Evolutionary conservation across 2,113 vertebrate species (phyloP).

Genomic region (Dicrurus megarhynchus): DNA sequence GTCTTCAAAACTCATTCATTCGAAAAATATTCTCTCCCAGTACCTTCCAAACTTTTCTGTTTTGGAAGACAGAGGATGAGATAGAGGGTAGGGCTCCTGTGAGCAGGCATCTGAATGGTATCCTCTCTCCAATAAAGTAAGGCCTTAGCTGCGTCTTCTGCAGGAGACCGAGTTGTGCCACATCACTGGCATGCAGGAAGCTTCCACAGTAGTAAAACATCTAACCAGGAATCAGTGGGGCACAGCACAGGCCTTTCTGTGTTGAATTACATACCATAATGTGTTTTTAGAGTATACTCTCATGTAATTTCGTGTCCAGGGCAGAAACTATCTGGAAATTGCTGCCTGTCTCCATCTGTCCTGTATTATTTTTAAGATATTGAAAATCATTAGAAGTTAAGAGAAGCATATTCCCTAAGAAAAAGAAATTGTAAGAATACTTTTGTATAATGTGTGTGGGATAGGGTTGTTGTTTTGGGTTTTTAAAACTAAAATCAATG

Average conservation of each 20-base stretch:
- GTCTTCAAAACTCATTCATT: background rate
- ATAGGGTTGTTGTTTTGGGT: background rate
- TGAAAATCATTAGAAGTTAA: background rate
- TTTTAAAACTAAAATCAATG: background rate
- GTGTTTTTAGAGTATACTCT: background rate
- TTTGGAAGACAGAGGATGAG: background rate
- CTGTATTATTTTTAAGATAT: background rate
- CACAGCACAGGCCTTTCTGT: background rate
- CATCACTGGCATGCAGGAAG: background rate
- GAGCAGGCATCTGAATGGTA: background rate
- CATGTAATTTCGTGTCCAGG: background rate
- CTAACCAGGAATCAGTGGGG: background rate
- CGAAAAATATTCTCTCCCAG: background rate
- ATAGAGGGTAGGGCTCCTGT: background rate
- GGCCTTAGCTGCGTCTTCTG: background rate
- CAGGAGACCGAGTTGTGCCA: background rate
- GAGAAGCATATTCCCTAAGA: background rate
- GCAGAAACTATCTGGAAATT: background rate
- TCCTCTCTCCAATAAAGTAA: background rate
- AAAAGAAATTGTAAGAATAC: background rate
- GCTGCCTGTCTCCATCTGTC: background rate
- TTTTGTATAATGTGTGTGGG: background rate
- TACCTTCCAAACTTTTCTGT: background rate
- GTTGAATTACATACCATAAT: background rate
- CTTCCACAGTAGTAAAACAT: background rate